A percentile compares a stretch with the other conserved stretches of the same genome.
Conservation (phyloP, 1,140 invertebrate species). For the Micrasema longulum region DNA sequence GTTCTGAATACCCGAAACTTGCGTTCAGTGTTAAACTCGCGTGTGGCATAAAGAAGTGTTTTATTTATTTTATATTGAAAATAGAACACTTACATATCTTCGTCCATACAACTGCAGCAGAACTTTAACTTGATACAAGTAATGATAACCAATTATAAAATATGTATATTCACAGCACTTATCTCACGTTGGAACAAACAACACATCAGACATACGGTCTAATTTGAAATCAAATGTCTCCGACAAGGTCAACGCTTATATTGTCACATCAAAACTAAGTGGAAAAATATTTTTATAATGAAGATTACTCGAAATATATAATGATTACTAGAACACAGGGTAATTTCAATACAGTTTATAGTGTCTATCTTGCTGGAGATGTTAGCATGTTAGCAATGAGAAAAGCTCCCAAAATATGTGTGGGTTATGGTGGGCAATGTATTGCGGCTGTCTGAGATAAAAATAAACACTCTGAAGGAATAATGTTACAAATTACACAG, state of each 20-base stretch:
- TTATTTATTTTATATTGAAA: background rate
- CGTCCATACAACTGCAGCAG: constrained; percentile 46
- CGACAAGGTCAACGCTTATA: too few relatives aligned
- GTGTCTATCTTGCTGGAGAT: constrained; percentile 15
- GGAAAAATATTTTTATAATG: too few relatives aligned
- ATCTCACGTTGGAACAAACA: constrained; percentile 26
- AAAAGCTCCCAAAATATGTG: constrained; percentile 25
- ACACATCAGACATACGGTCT: background rate
- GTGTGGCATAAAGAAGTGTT: background rate
- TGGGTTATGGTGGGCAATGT: background rate
- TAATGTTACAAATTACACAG: constrained; percentile 17
- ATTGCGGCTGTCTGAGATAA: constrained; percentile 23
- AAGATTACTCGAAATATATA: too few relatives aligned
- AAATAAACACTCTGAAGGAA: constrained; percentile 35
- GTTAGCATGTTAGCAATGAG: constrained; percentile 8
- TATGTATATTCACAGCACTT: constrained; percentile 3
- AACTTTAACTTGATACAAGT: constrained; percentile 28
- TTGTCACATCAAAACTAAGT: too few relatives aligned
- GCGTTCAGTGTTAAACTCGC: background rate
- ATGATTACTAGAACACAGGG: too few relatives aligned
- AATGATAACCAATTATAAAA: constrained; percentile 26
- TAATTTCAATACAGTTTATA: background rate
- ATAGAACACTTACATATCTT: constrained; percentile 37
- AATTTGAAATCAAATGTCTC: too few relatives aligned
- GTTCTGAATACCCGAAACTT: background rate